Evolutionary conservation across 2,113 vertebrate genomes (phyloP), one percentile per base, ranked within the genome.

Genomic region (Holacanthus passer): DNA sequence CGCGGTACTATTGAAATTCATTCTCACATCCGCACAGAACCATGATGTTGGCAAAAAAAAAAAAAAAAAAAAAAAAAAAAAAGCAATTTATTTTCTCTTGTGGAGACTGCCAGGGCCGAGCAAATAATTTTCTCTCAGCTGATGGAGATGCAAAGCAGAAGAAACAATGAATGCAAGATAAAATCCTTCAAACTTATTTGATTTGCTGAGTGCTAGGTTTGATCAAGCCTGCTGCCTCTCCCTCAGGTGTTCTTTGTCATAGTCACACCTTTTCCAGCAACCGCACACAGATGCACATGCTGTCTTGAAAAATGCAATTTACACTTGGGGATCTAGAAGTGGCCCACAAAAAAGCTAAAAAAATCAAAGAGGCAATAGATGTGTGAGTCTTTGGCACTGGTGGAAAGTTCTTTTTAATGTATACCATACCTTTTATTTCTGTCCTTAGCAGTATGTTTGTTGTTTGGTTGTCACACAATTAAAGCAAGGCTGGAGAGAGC

Each of bases 81-180:
- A 58, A 91, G 87, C 77, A 92, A 94, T 93, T 93, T 94, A 87
- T 82, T 88, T 41, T 84, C 85, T 86, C 83, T 83, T 55, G 70
- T 82, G 82, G 81, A 85, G 79, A 85, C 87, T 86, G 84, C 73
- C 66, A 67, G 43, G 75, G 81, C 77, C 70, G 45, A 71, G 80
- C 87, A 79, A 91, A 93, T 90, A 17, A 89, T 92, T 93, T 88
- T 82, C 90, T 86, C 47, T 73, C 63, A 72, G 79, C 90, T 87
- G 87, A 94, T 94, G 83, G 83, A 86, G 84, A 94, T 88, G 86
- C 88, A 94, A 91, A 90, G 86, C 81, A 90, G 87, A 80, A 91
- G 94, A 93, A 91, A 94, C 88, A 92, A 94, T 91, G 90, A 93
- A 94, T 93, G 82, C 71, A 52, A 84, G 90, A 85, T 75, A 85